Evolutionary conservation across 2,888 invertebrate species (phyloP), one percentile per base, ranked within the genome.

Genomic region (Sarcophaga subvicina): DNA sequence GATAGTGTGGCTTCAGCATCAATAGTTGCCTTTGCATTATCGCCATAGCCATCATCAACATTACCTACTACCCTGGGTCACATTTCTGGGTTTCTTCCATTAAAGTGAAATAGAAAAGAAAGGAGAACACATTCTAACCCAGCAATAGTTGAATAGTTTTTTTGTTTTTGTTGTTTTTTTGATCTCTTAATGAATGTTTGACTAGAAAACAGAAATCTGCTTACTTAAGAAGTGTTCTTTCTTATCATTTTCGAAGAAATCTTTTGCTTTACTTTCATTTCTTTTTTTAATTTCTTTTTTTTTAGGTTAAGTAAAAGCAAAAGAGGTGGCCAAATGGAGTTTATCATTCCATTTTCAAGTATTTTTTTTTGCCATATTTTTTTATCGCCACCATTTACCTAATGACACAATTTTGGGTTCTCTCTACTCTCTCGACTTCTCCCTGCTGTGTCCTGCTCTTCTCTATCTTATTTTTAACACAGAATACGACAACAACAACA

Each of bases 321-420:
- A 37, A 1, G 37, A 37, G 37, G 10, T 37, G 37, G 37, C 37
- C 37, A 37, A 37, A 37, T 37, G 37, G 37, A 10, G 37, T 37
- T 37, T 37, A 37, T 2, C 37, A 37, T 37, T 37, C 10, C 37
- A 54, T 45, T 63, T 72, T 6, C 63, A 22, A 62, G 12, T 63
- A 60, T 6, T 8, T 49, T 14, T 66, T 59, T 49, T 69, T 47
- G 22, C 54, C 45, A 27, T 71, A 22, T 37, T 37, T 37, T 77
- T 87, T 80, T 87, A 63, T 78, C 71, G 66, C 76, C 67, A 69
- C 71, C 87, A 87, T 84, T 87, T 87, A 79, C 75, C 75, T 81
- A 87, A 87, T 87, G 87, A 84, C 87, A 85, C 84, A 76, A 76
- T 85, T 85, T 73, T 60, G 8, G 37, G 10, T 37, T 37, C 0